Conservation (phyloP, 2,113 vertebrate species). For the Muntiacus reevesi region DNA sequence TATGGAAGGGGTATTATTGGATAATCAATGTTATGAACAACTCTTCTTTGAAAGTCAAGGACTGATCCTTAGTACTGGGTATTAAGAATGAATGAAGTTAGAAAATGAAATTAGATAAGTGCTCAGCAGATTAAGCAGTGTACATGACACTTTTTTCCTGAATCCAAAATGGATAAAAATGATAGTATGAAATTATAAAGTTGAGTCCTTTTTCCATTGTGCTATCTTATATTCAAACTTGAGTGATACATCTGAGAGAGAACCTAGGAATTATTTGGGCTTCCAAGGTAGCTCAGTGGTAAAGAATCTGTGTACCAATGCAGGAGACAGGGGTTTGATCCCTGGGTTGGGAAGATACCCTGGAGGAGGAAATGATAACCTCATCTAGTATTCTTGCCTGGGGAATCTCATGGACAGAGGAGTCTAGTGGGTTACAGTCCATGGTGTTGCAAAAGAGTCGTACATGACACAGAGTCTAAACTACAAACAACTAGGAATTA, state of each 20-base stretch:
- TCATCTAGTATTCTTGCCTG: background rate
- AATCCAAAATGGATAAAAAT: background rate
- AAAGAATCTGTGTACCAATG: background rate
- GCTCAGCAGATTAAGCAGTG: background rate
- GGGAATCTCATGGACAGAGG: background rate
- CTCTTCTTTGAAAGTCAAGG: background rate
- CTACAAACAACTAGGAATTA: background rate
- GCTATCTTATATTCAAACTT: background rate
- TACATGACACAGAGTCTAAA: background rate
- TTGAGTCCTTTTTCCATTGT: background rate
- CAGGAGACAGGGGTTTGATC: background rate
- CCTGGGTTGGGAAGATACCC: background rate
- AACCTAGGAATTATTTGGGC: background rate
- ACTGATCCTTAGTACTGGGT: background rate
- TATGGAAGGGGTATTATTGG: background rate
- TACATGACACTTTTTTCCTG: background rate
- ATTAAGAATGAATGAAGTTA: background rate
- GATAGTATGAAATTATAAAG: background rate
- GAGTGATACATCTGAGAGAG: background rate
- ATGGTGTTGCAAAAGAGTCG: background rate
- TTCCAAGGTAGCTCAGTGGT: background rate
- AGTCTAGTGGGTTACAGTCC: background rate
- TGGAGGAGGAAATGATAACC: background rate
- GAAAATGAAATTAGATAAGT: slow-evolving; percentile 26
- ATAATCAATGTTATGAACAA: background rate